These are phyloP conservation scores for Ameiurus melas DNA, from an alignment of 2,113 vertebrate species.

Conservation along the genomic window DNA sequence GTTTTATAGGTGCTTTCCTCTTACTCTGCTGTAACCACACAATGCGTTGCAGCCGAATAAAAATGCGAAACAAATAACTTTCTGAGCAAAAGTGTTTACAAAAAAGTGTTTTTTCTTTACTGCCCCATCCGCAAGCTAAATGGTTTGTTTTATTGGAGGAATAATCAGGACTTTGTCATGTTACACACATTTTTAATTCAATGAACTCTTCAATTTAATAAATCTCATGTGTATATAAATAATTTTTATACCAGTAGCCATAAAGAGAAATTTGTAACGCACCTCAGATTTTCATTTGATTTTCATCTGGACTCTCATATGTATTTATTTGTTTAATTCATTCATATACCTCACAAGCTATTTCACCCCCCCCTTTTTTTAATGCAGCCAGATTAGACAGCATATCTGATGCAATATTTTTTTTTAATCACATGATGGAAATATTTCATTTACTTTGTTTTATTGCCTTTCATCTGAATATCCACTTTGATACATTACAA, in stretches of 20 bases:
- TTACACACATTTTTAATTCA: conserved; percentile 40
- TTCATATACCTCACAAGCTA: no score
- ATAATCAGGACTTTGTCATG: conserved; percentile 49
- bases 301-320: no score
- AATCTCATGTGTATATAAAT: conserved; percentile 6
- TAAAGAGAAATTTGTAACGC: not conserved
- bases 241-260: not conserved
- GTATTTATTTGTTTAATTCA: no score
- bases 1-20: conserved; percentile 60
- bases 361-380: no score
- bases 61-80: conserved; percentile 45
- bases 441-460: no score
- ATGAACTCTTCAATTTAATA: conserved; percentile 17
- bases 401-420: no score
- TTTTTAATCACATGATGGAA: no score
- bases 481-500: conserved; percentile 49
- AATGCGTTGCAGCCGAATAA: conserved; percentile 61
- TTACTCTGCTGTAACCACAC: conserved; percentile 39
- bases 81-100: conserved; percentile 53
- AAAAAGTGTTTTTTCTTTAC: conserved; percentile 40
- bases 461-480: no score
- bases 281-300: no score
- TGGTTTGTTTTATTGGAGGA: conserved; percentile 43
- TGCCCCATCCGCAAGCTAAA: not conserved
- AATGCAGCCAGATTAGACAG: no score